These are phyloP conservation scores for Oscarella lobularis DNA, from an alignment of 37 sponge, comb jelly and placozoan genomes.

Conservation along the genomic window DNA sequence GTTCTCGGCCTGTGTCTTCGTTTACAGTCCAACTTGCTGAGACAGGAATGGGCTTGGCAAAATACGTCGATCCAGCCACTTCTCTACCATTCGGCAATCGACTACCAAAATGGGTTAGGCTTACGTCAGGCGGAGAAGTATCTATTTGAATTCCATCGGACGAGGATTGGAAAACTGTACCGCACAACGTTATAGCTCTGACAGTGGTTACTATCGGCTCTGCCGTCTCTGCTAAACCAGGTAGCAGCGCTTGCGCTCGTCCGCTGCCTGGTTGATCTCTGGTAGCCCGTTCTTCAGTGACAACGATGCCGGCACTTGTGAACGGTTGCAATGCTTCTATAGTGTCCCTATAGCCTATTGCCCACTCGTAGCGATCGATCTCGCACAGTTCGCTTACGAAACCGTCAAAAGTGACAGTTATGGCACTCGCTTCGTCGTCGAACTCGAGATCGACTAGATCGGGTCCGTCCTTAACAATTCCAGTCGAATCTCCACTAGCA, in stretches of 20 bases:
- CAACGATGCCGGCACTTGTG: conserved; percentile 39
- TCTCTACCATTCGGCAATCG: no score
- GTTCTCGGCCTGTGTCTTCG: background rate
- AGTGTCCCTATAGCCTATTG: conserved; percentile 16
- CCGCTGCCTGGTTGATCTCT: background rate
- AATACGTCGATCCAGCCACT: background rate
- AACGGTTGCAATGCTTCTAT: conserved; percentile 28
- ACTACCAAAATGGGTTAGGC: conserved; percentile 22
- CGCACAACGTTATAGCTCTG: conserved; percentile 47
- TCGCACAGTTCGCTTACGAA: conserved; percentile 52
- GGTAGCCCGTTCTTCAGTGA: background rate
- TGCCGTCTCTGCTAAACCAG: background rate
- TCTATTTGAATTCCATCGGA: conserved; percentile 73
- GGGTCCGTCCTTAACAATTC: conserved; percentile 51
- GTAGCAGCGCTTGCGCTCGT: background rate
- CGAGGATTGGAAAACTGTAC: conserved; percentile 2
- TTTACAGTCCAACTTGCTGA: background rate
- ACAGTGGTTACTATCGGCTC: conserved; percentile 37
- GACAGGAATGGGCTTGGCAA: background rate
- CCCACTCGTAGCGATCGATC: conserved; percentile 44
- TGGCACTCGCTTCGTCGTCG: conserved; percentile 33
- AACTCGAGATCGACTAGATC: conserved; percentile 48
- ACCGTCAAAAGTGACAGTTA: conserved; percentile 49
- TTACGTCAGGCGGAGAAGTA: conserved; percentile 36
- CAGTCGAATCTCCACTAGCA: conserved; percentile 27